Evolutionary conservation across 2,888 invertebrate genomes (phyloP), one percentile per base, ranked within the genome.

Genomic region (Acronicta leporina): DNA sequence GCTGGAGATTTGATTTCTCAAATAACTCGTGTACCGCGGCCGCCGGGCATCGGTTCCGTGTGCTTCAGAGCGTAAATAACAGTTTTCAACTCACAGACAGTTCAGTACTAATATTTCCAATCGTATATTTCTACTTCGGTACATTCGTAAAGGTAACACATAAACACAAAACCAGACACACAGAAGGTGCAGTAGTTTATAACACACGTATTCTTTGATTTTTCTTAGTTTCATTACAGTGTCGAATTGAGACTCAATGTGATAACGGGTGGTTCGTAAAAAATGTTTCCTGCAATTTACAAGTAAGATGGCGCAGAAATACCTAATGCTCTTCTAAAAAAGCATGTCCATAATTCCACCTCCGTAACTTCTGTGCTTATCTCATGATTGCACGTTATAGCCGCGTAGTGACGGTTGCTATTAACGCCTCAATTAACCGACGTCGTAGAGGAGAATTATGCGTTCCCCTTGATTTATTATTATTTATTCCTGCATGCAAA

Each of bases 391-490:
- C 11, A 43, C 20, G 47, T 30, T 40, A 44, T 47, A 70, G 25
- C 56, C 41, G 47, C 43, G 6, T 72, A 79, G 73, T 75, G 81
- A 71, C 72, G 73, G 68, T 47, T 38, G 59, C 83, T 77, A 84
- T 85, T 85, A 85, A 80, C 82, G 74, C 68, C 83, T 79, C 84
- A 79, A 81, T 84, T 82, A 82, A 75, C 77, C 71, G 69, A 73
- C 66, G 76, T 71, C 73, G 70, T 60, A 35, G 44, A 51, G 43
- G 33, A 75, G 75, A 80, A 77, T 70, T 72, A 73, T 77, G 70
- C 48, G 61, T 50, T 67, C 52, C 35, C 53, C 45, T 44, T 74
- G 74, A 84, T 79, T 80, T 67, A 67, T 67, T 48, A 64, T 57
- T 70, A 67, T 70, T 57, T 80, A 84, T 75, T 55, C 64, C 43